Evolutionary conservation across 2,113 vertebrate genomes (phyloP), one percentile per base, ranked within the genome.

Genomic region (Fukomys damarensis): DNA sequence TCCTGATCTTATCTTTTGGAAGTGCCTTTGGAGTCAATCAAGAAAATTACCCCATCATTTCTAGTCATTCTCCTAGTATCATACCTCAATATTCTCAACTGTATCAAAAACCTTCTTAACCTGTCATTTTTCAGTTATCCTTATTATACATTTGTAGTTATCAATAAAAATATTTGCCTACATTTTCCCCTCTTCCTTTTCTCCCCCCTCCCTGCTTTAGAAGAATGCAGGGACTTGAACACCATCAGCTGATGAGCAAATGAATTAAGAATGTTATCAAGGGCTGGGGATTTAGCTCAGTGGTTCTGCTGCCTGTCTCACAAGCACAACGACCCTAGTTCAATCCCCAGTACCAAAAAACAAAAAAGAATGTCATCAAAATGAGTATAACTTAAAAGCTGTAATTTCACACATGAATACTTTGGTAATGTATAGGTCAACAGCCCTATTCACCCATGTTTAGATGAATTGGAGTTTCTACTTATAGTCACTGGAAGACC

Each of bases 161-260:
- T 80, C 79, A 96, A 91, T 82, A 91, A 52, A 86, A 74, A 80
- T 83, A 72, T 41, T 49, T 92, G 32, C 32, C 41, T 65, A 20
- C 4, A 17, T 63, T 56, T 76, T 61, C 41, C 38, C n/a, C 32
- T 66, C 20, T 14, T 82, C 12, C 2, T 82, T 54, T 38, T n/a
- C 59, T n/a, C 26, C 54, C 28, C 2, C 63, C 49, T 28, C 76
- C 30, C 16, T 91, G 14, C 24, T 74, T 86, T 77, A 65, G 68
- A 80, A 77, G 19, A 86, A 56, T 38, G 9, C 24, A n/a, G 12
- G 61, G 30, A 65, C 46, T 22, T 91, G 32, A 41, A 24, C 16
- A 70, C 2, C 2, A 76, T 16, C 41, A 83, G 20, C 77, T 84
- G 30, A 81, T 68, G 20, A 91, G 26, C n/a, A 81, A 90, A 61